Evolutionary conservation across 2,888 invertebrate species (phyloP).

Genomic region (Diaprepes abbreviatus): DNA sequence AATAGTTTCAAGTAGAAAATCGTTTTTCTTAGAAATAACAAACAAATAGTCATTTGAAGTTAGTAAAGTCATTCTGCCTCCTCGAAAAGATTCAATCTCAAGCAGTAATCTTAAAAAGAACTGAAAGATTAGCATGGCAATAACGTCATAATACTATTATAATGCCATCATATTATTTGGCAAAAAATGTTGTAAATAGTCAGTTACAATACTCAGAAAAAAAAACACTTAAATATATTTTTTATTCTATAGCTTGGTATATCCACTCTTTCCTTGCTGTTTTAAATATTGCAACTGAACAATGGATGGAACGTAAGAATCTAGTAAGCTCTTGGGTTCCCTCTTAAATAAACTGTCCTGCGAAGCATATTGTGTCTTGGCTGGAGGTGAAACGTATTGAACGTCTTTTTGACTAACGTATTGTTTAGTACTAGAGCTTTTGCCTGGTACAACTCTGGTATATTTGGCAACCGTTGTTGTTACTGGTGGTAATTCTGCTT

Average conservation of each 20-base stretch:
- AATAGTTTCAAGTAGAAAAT: too few relatives aligned
- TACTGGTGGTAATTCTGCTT: constrained; percentile 26
- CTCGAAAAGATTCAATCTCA: too few relatives aligned
- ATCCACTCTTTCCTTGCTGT: constrained; percentile 50
- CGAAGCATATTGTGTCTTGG: constrained; percentile 17
- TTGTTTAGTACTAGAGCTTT: constrained; percentile 17
- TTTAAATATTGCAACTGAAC: constrained; percentile 63
- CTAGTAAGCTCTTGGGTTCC: constrained; percentile 69
- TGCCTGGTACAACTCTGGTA: constrained; percentile 14
- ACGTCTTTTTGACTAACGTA: constrained; percentile 23
- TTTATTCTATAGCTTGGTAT: constrained; percentile 18
- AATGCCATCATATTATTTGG: too few relatives aligned
- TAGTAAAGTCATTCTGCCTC: too few relatives aligned
- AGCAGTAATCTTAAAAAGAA: too few relatives aligned
- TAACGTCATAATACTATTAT: too few relatives aligned
- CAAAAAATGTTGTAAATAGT: too few relatives aligned
- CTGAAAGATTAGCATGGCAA: too few relatives aligned
- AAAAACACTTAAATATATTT: too few relatives aligned
- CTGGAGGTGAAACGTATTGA: constrained; percentile 26
- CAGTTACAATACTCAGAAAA: too few relatives aligned
- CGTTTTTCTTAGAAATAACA: too few relatives aligned
- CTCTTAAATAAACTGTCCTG: constrained; percentile 51
- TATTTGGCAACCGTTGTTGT: constrained; percentile 28
- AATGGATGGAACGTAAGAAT: constrained; percentile 69
- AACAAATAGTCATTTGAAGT: too few relatives aligned